Percentiles rank a stretch among this genome's conserved stretches.
phyloP scores from a whole-genome alignment of 2,113 vertebrate species.

The Psephotus haematonotus region DNA sequence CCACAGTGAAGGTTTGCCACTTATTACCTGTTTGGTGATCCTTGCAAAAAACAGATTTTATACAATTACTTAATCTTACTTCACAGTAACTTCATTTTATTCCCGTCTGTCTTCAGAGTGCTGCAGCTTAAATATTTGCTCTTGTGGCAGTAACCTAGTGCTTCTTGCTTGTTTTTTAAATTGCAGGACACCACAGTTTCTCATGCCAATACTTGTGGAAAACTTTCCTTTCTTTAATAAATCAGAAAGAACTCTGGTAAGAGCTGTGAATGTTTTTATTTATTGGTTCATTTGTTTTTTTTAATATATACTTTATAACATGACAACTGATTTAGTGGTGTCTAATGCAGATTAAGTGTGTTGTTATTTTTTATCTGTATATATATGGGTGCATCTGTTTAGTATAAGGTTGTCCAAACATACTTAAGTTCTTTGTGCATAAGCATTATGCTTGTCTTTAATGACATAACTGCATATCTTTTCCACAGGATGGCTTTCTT shows the following conservation, averaged over 20 bases:
- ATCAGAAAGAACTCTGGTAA: slow-evolving; percentile 92
- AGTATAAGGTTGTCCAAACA: background rate
- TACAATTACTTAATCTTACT: background rate
- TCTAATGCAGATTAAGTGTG: background rate
- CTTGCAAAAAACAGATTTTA: background rate
- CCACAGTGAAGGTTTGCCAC: background rate
- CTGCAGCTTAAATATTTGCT: background rate
- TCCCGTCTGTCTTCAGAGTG: background rate
- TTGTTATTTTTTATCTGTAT: background rate
- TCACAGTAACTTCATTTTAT: background rate
- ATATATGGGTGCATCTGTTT: background rate
- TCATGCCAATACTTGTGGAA: slow-evolving; percentile 89
- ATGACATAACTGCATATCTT: background rate
- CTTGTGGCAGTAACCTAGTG: background rate
- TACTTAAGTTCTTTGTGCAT: background rate
- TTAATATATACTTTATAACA: background rate
- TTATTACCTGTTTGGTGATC: background rate
- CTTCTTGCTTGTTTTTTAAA: background rate
- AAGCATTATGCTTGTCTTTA: background rate
- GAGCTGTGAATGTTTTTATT: slow-evolving; percentile 2
- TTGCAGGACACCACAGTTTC: slow-evolving; percentile 88
- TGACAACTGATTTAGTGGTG: background rate
- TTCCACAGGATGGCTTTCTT: slow-evolving; percentile 23
- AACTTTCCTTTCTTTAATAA: slow-evolving; percentile 93
- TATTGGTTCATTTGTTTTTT: background rate